Conservation (phyloP, 1,140 invertebrate genomes). For the Rhagoletis pomonella region DNA sequence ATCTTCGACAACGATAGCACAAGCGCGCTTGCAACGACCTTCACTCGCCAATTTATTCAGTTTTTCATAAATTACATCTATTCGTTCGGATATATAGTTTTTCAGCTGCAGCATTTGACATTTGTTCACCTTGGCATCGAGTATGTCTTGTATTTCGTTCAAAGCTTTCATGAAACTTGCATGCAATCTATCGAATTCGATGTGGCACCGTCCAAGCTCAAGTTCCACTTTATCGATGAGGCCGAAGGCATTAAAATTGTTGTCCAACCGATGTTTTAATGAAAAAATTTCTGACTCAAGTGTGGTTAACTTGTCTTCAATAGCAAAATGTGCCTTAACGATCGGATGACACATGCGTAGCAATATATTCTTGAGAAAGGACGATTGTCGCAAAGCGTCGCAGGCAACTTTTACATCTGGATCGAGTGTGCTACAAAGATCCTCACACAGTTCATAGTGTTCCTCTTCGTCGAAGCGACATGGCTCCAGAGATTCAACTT, state of each 20-base stretch:
- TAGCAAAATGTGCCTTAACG: constrained; percentile 60
- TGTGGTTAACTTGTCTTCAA: constrained; percentile 56
- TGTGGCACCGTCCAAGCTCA: constrained; percentile 65
- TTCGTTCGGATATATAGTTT: constrained; percentile 68
- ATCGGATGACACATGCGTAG: constrained; percentile 65
- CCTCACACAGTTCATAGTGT: constrained; percentile 64
- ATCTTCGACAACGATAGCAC: constrained; percentile 63
- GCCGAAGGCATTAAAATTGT: constrained; percentile 62
- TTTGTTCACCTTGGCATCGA: constrained; percentile 71
- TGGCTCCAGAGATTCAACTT: constrained; percentile 55
- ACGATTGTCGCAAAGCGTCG: constrained; percentile 63
- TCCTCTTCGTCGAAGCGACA: constrained; percentile 58
- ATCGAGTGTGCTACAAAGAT: constrained; percentile 67
- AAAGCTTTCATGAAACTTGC: constrained; percentile 66
- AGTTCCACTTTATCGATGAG: constrained; percentile 65
- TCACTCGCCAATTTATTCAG: constrained; percentile 62
- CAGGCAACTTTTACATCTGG: constrained; percentile 69
- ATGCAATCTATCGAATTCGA: constrained; percentile 63
- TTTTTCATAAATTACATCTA: constrained; percentile 62
- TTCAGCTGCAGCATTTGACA: constrained; percentile 69
- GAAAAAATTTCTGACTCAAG: constrained; percentile 61
- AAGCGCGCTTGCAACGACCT: constrained; percentile 64
- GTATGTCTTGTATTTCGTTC: constrained; percentile 72
- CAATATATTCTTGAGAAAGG: constrained; percentile 69
- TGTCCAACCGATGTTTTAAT: constrained; percentile 61